Evolutionary conservation across 2,113 vertebrate genomes (phyloP).

Genomic region (Lagopus leucura): DNA sequence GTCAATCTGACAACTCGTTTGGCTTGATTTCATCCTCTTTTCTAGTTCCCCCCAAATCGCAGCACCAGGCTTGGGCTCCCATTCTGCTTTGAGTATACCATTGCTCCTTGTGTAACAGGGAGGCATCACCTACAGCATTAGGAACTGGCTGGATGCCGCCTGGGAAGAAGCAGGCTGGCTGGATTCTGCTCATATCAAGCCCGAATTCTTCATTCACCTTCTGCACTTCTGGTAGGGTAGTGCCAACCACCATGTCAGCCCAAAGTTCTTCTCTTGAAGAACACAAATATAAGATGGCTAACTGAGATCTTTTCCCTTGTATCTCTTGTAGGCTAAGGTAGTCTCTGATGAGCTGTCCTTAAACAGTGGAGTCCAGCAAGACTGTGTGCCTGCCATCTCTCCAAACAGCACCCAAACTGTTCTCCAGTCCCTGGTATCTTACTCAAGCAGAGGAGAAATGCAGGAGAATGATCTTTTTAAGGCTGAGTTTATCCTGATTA

Average conservation of each 20-base stretch:
- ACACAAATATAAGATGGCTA: neutral
- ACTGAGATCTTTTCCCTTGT: neutral
- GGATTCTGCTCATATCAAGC: neutral
- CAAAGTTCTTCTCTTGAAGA: neutral
- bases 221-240: neutral
- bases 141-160: neutral
- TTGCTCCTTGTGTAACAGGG: neutral
- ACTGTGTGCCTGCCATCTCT: neutral
- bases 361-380: constrained; percentile 11
- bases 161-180: neutral
- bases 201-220: neutral
- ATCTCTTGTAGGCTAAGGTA: constrained; percentile 55
- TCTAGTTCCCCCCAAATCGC: rapidly evolving
- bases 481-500: constrained; percentile 87
- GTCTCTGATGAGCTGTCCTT: constrained; percentile 33
- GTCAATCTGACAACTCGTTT: constrained; percentile 4
- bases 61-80: rapidly evolving
- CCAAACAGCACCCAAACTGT: neutral
- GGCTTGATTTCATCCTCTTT: neutral
- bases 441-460: constrained; percentile 72
- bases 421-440: constrained; percentile 2
- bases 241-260: neutral
- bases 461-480: constrained; percentile 84
- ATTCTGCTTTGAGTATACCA: neutral
- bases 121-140: rapidly evolving